Conservation (phyloP, 2,888 invertebrate genomes). For the Drosophila acutilabella region DNA sequence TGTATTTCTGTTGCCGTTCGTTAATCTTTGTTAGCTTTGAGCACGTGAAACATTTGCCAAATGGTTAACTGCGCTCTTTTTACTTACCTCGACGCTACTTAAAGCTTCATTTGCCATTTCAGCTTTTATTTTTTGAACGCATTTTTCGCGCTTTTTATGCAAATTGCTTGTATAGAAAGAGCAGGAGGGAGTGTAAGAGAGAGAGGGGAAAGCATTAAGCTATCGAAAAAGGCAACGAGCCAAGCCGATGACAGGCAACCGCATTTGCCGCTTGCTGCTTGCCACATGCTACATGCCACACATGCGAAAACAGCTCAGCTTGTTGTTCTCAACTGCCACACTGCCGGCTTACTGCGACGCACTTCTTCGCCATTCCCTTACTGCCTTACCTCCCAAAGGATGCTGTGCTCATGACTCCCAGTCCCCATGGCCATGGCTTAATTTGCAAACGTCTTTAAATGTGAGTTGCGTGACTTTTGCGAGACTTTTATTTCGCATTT, state of each 20-base stretch:
- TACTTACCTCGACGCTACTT: background rate
- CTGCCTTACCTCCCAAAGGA: background rate
- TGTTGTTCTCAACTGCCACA: constrained; percentile 15
- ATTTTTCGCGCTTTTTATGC: constrained; percentile 62
- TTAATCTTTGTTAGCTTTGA: constrained; percentile 66
- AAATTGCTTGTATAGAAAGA: constrained; percentile 54
- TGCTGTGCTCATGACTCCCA: background rate
- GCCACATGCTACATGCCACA: constrained; percentile 30
- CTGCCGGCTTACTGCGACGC: constrained; percentile 39
- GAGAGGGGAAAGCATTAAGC: constrained; percentile 27
- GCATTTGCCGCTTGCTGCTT: constrained; percentile 33
- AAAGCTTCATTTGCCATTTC: constrained; percentile 2
- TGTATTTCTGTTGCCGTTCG: constrained; percentile 7
- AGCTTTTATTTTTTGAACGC: constrained; percentile 29
- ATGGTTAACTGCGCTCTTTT: constrained; percentile 24
- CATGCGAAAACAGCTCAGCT: constrained; percentile 31
- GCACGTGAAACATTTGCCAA: constrained; percentile 56
- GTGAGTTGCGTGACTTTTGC: constrained; percentile 69
- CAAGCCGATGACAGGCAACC: constrained; percentile 44
- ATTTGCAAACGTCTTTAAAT: constrained; percentile 49
- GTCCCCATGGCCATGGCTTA: constrained; percentile 6
- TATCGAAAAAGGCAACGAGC: constrained; percentile 22
- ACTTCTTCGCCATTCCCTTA: background rate
- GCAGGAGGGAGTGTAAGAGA: background rate
- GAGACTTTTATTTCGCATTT: constrained; percentile 38